Evolutionary conservation across 2,113 vertebrate species (phyloP).

Genomic region (Chiloscyllium plagiosum): DNA sequence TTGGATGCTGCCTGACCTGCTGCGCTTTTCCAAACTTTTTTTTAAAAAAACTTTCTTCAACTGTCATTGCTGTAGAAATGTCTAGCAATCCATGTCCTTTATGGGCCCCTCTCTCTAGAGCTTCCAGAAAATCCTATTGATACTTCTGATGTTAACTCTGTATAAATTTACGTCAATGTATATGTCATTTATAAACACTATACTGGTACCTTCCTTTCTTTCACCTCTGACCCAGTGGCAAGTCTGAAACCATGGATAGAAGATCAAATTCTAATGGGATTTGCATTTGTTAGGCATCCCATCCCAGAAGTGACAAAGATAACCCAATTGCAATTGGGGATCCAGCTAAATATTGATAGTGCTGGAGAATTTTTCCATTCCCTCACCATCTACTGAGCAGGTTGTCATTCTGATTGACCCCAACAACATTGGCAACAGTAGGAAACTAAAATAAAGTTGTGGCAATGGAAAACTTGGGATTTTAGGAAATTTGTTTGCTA

Average conservation of each 20-base stretch:
- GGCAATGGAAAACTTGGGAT: background rate
- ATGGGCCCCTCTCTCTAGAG: background rate
- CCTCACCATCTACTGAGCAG: background rate
- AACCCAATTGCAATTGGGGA: background rate
- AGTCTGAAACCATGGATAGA: background rate
- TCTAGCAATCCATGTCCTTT: background rate
- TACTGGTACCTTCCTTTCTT: background rate
- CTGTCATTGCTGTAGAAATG: background rate
- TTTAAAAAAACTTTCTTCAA: background rate
- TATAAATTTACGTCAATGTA: background rate
- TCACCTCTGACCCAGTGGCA: background rate
- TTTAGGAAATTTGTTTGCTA: background rate
- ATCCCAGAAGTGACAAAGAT: no score
- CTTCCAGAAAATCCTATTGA: background rate
- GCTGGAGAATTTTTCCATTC: background rate
- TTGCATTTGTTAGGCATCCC: no score
- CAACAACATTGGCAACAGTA: background rate
- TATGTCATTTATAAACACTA: background rate
- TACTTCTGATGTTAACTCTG: background rate
- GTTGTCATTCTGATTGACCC: background rate
- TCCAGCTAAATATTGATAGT: background rate
- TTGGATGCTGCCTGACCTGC: no score
- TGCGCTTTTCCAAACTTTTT: no score
- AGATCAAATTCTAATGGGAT: background rate
- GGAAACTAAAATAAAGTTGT: background rate